Base-by-base conservation (phyloP, 1,140 invertebrate genomes). In the Tetramorium parvispinum region DNA sequence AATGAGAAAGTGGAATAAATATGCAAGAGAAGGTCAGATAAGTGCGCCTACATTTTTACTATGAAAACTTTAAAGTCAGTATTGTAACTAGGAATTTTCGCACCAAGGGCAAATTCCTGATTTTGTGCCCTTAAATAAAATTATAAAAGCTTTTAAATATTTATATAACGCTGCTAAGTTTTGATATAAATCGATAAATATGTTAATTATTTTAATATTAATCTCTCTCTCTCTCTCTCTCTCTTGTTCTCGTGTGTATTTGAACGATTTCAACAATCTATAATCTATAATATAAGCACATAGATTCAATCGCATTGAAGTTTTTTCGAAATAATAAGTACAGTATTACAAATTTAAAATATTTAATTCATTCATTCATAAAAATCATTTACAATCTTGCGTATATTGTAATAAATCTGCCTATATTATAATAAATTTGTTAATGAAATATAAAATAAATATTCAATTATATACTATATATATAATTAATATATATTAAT, bases 361-460 rank as follows among this genome's bases (percentile, higher is more conserved):
- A 65, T 66, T 66, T 49, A 51, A 66, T 76, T 59, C 3, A n/a
- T n/a, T n/a, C n/a, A n/a, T n/a, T n/a, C n/a, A n/a, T n/a, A 71
- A 65, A 78, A 21, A 78, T 65, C 5, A 3, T 61, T 24, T 77
- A 77, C 76, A 78, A 46, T 46, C 37, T 43, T 32, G 32, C 3
- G 3, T 32, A 32, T 32, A 32, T 32, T 32, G 32, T 32, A 32
- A 32, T 77, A 46, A 53, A n/a, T 53, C 18, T 18, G 0, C 10
- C 51, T 10, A 8, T 2, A 11, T 46, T 78, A 66, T n/a, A 65
- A 63, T 61, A 77, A 77, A 49, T 46, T 4, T 3, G 5, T 16
- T 77, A 40, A 37, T 61, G 43, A 40, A 32, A 65, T 8, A 32
- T 32, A 37, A 51, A 66, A 66, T 63, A 63, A 77, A 78, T 10